phyloP scores from a whole-genome alignment of 1,140 invertebrate genomes.

The Papilio xuthus region DNA sequence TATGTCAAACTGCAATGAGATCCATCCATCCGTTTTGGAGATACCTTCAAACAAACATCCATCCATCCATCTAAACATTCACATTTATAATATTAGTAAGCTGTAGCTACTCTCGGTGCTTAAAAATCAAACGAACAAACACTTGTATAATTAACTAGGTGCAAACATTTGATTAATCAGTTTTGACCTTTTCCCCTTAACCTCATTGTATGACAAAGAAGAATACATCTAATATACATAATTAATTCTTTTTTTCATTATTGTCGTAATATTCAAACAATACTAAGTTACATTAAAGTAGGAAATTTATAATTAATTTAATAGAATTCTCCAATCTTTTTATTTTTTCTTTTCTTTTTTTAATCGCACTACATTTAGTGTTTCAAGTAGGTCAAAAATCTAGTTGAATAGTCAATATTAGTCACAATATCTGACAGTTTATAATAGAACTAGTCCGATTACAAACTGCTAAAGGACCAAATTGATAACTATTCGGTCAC shows the following conservation, averaged over 20 bases:
- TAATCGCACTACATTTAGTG: not conserved
- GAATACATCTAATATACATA: not conserved
- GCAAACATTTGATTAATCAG: not conserved
- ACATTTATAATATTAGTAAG: too few species aligned
- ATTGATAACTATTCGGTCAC: not conserved
- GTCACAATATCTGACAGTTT: not conserved
- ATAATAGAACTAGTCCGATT: not conserved
- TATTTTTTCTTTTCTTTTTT: too few species aligned
- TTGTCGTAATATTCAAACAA: not conserved
- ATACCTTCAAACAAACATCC: too few species aligned
- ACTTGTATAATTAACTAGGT: not conserved
- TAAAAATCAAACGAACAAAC: not conserved
- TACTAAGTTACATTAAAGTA: not conserved
- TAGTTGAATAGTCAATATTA: not conserved
- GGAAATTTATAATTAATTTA: conserved; percentile 2
- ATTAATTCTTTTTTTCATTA: not conserved
- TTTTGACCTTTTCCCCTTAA: not conserved
- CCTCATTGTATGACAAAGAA: not conserved
- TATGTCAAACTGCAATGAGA: too few species aligned
- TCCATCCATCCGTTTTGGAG: too few species aligned
- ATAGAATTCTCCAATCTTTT: not conserved
- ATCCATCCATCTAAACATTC: too few species aligned
- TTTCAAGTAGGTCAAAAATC: not conserved
- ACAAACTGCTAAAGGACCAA: not conserved
- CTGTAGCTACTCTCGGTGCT: too few species aligned